Percentiles rank a stretch among this genome's conserved stretches.
Conservation (phyloP, 1,140 invertebrate genomes). For the Zaprionus ghesquierei region DNA sequence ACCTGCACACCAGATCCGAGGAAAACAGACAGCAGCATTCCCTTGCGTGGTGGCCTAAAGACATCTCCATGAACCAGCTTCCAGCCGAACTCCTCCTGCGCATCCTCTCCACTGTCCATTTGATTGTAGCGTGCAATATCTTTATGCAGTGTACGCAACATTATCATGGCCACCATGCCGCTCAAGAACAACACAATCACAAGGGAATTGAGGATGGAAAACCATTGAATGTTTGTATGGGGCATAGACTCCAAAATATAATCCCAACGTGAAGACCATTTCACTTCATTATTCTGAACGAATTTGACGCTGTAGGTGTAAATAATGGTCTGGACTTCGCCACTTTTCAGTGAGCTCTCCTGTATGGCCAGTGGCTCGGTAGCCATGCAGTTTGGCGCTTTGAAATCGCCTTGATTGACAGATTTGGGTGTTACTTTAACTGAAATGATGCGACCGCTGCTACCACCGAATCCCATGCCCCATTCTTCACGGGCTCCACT, state of each 20-base stretch:
- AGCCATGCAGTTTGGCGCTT: constrained; percentile 84
- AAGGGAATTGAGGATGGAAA: constrained; percentile 95
- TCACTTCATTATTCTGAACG: constrained; percentile 91
- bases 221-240: constrained; percentile 99
- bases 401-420: constrained; percentile 86
- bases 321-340: constrained; percentile 87
- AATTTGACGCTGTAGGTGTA: constrained; percentile 96
- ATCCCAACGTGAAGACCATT: constrained; percentile 99
- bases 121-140: constrained; percentile 99
- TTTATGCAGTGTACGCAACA: constrained; percentile 97
- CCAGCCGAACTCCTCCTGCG: constrained; percentile 99
- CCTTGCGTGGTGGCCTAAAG: constrained; percentile 97
- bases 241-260: constrained; percentile 99
- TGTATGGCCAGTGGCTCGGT: constrained; percentile 88
- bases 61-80: constrained; percentile 98
- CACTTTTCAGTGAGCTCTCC: constrained; percentile 83
- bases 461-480: constrained; percentile 89
- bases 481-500: constrained; percentile 93
- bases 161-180: constrained; percentile 99
- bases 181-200: constrained; percentile 95
- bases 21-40: constrained; percentile 97
- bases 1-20: constrained; percentile 98
- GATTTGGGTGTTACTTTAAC: constrained; percentile 90
- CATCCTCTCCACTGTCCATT: constrained; percentile 97
- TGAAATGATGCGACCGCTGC: constrained; percentile 95